These are phyloP conservation scores for Pantherophis vulpinus DNA, from an alignment of 2,797 vertebrate genomes.

Conservation along the genomic window DNA sequence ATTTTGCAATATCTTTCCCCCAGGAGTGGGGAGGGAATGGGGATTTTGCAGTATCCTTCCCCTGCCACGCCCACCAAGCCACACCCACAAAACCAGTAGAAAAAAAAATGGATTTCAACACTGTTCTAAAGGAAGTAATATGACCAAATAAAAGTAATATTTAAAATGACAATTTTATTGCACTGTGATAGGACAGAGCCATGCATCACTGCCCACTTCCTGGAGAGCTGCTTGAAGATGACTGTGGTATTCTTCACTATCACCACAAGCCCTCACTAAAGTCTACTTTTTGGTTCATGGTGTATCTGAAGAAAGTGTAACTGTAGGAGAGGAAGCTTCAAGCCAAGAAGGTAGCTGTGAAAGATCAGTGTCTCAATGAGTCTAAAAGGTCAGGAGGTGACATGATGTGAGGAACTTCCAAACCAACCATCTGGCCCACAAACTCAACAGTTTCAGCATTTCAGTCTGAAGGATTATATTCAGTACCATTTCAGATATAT, in stretches of 20 bases:
- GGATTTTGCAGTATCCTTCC: too few species aligned
- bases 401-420: neutral
- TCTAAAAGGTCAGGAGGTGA: neutral
- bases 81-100: too few species aligned
- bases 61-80: too few species aligned
- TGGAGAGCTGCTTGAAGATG: neutral
- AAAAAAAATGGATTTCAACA: too few species aligned
- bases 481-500: neutral
- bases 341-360: neutral
- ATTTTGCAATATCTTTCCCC: too few species aligned
- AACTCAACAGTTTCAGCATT: neutral
- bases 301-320: neutral
- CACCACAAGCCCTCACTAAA: neutral
- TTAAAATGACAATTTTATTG: neutral
- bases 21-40: too few species aligned
- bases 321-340: neutral
- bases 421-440: neutral
- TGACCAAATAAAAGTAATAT: neutral
- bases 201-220: neutral
- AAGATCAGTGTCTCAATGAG: neutral
- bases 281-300: neutral
- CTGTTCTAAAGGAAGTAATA: neutral
- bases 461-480: neutral
- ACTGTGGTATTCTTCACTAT: neutral
- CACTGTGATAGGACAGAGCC: neutral